Evolutionary conservation across 2,113 vertebrate genomes (phyloP), one percentile per base, ranked within the genome.

Genomic region (Aptenodytes patagonicus): DNA sequence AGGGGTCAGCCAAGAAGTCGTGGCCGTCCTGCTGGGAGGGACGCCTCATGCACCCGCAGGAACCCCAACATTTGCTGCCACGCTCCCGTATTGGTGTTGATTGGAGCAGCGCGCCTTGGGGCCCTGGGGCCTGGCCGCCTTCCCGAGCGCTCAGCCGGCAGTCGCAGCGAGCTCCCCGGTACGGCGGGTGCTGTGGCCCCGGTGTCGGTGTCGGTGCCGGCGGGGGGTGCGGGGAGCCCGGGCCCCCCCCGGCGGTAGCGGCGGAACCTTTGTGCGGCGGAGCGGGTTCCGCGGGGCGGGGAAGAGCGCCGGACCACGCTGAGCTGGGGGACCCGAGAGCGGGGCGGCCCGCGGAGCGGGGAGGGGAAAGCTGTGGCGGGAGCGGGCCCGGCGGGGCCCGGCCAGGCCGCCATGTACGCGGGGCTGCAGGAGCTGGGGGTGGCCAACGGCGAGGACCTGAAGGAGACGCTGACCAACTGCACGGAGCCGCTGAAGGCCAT

Each of bases 401-500:
- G 34, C n/a, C 73, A 34, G 72, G 94, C 93, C 72, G 94, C 95
- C 62, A 98, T 99, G 99, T 99, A 99, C 95, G 98, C 99, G 55
- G 99, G 99, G 73, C 97, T 99, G 94, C 98, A 99, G 75, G 99
- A 99, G 96, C 98, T 99, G 87, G 99, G 99, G 18, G 99, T 99
- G 85, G 99, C 99, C 40, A 99, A 99, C 81, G 99, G 99, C 34
- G 99, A 99, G 90, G 99, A 99, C 83, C 97, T 99, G 19, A 99
- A 99, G 97, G 99, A 99, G 97, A 99, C 99, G 73, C 98, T 99
- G 21, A 99, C 99, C 78, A 99, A 99, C 98, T 99, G 99, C 98
- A 99, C 99, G 2, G 99, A 99, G 93, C 99, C 99, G 31, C 98
- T 99, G 69, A 99, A 99, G 98, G 99, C 99, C 93, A 99, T 99